Conservation (phyloP, 2,797 vertebrate genomes). For the Eupleurogrammus muticus region DNA sequence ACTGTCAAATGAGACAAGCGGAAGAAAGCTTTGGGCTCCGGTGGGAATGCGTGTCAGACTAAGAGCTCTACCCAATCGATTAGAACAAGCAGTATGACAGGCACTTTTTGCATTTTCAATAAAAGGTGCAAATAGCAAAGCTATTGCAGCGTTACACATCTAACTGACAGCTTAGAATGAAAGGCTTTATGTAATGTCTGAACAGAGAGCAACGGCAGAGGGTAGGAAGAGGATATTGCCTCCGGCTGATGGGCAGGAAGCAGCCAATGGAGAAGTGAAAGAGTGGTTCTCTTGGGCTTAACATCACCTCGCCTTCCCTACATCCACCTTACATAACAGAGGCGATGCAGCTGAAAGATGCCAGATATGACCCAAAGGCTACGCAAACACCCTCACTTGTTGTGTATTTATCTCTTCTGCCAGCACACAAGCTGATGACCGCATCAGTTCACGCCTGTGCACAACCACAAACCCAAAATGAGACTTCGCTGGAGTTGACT, state of each 20-base stretch:
- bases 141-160: constrained; percentile 15
- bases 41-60: constrained; percentile 1
- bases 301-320: constrained; percentile 21
- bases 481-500: constrained; percentile 34
- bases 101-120: constrained; percentile 46
- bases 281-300: constrained; percentile 22
- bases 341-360: constrained; percentile 27
- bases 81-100: constrained; percentile 17
- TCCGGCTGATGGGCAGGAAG: constrained; percentile 40
- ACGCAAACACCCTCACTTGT: constrained; percentile 34
- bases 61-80: neutral
- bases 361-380: constrained; percentile 37
- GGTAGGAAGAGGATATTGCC: constrained; percentile 32
- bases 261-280: constrained; percentile 34
- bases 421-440: constrained; percentile 22
- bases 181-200: constrained; percentile 56
- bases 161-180: constrained; percentile 52
- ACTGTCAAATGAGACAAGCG: neutral
- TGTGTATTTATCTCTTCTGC: constrained; percentile 27
- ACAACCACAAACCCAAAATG: constrained; percentile 52
- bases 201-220: constrained; percentile 42
- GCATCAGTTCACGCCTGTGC: constrained; percentile 43
- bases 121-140: constrained; percentile 32
- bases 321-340: constrained; percentile 54
- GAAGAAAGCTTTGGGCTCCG: constrained; percentile 11